Percentiles rank a stretch among this genome's conserved stretches.
Evolutionary conservation across 1,140 invertebrate species (phyloP).

Genomic region (Lethrus apterus): DNA sequence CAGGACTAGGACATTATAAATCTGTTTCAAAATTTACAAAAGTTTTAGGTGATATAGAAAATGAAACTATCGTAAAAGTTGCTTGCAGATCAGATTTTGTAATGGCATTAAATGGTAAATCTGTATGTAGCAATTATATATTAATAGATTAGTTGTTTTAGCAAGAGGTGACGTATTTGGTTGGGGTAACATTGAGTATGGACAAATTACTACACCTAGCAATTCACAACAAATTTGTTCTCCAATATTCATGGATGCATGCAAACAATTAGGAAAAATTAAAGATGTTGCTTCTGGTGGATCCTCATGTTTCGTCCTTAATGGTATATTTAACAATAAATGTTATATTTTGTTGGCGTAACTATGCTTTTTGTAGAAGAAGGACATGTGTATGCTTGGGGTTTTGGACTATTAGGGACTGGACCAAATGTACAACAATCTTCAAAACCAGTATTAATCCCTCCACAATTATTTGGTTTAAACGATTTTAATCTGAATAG

Average conservation of each 20-base stretch:
- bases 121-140: constrained; percentile 1
- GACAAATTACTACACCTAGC: constrained; percentile 57
- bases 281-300: constrained; percentile 78
- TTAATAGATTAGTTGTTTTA: constrained; percentile 39
- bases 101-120: constrained; percentile 76
- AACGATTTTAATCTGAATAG: constrained; percentile 71
- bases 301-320: constrained; percentile 75
- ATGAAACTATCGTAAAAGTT: constrained; percentile 75
- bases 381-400: constrained; percentile 86
- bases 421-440: constrained; percentile 69
- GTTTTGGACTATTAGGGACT: constrained; percentile 82
- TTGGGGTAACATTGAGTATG: constrained; percentile 96
- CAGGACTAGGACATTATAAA: constrained; percentile 69
- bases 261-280: constrained; percentile 63
- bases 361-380: constrained; percentile 53
- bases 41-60: constrained; percentile 74
- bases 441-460: constrained; percentile 61
- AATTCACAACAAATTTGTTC: constrained; percentile 57
- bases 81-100: constrained; percentile 78
- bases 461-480: constrained; percentile 72
- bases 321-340: no score
- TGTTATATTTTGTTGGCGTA: no score
- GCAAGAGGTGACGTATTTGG: constrained; percentile 91
- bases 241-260: constrained; percentile 58
- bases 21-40: constrained; percentile 50